phyloP scores from a whole-genome alignment of 2,113 vertebrate species.

The Brienomyrus brachyistius region DNA sequence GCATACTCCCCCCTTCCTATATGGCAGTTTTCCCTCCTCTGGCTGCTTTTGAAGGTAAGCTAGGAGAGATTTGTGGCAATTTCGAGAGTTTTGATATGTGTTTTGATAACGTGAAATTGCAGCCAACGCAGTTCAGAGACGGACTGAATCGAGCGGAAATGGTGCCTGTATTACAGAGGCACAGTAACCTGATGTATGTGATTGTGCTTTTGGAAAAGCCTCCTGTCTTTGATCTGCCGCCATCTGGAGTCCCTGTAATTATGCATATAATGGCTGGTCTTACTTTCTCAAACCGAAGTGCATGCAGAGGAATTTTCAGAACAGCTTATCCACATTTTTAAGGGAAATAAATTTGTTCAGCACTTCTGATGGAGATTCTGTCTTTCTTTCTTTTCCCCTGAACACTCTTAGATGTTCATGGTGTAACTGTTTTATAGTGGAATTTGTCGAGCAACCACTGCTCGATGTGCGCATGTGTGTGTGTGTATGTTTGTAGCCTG shows the following conservation, averaged over 20 bases:
- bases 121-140: background rate
- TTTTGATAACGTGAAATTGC: constrained; percentile 5
- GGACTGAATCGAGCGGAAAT: background rate
- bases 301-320: background rate
- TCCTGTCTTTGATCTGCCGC: background rate
- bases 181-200: background rate
- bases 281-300: background rate
- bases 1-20: background rate
- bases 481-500: background rate
- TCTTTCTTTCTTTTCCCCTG: background rate
- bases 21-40: background rate
- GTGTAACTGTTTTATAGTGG: background rate
- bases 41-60: constrained; percentile 1
- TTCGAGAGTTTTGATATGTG: background rate
- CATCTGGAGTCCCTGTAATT: constrained; percentile 10
- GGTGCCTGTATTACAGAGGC: background rate
- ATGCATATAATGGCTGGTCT: background rate
- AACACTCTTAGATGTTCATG: background rate
- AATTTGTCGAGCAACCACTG: background rate
- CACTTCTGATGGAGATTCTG: background rate
- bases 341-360: background rate
- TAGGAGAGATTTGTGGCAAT: too few relatives aligned
- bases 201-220: constrained; percentile 11
- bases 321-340: background rate
- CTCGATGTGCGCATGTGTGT: background rate